A percentile compares a stretch with the other conserved stretches of the same genome.
Evolutionary conservation across 2,797 vertebrate species (phyloP).

Genomic region (Pangasius mekongensis): DNA sequence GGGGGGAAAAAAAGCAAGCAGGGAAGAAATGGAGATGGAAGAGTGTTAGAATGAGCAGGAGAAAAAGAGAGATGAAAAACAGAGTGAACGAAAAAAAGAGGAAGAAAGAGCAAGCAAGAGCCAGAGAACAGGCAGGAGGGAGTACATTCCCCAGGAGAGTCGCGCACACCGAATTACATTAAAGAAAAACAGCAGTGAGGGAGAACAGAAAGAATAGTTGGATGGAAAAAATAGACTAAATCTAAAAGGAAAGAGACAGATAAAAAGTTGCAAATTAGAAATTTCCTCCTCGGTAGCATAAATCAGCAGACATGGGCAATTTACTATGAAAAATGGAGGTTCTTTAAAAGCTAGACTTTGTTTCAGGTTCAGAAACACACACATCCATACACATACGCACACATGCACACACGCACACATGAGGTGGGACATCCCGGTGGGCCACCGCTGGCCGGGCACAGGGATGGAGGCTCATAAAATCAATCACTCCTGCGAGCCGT

Average conservation of each 20-base stretch:
- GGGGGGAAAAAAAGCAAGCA: no score
- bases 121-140: constrained; percentile 14
- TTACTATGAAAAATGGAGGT: constrained; percentile 34
- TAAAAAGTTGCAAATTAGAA: constrained; percentile 55
- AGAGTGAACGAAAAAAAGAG: constrained; percentile 53
- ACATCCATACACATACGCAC: neutral
- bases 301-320: constrained; percentile 47
- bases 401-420: constrained; percentile 3
- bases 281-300: constrained; percentile 47
- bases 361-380: constrained; percentile 35
- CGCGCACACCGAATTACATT: constrained; percentile 39
- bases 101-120: constrained; percentile 14
- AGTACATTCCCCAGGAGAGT: constrained; percentile 40
- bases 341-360: constrained; percentile 48
- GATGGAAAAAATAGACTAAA: constrained; percentile 23
- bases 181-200: constrained; percentile 35
- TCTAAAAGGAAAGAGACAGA: constrained; percentile 30
- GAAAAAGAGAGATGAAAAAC: constrained; percentile 11
- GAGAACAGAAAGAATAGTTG: constrained; percentile 5
- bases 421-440: constrained; percentile 48
- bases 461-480: constrained; percentile 57
- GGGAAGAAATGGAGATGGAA: neutral
- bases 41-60: neutral
- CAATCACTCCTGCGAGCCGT: constrained; percentile 54
- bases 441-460: constrained; percentile 40